Evolutionary conservation across 2,888 invertebrate genomes (phyloP).

Genomic region (Ophion obscuratus): DNA sequence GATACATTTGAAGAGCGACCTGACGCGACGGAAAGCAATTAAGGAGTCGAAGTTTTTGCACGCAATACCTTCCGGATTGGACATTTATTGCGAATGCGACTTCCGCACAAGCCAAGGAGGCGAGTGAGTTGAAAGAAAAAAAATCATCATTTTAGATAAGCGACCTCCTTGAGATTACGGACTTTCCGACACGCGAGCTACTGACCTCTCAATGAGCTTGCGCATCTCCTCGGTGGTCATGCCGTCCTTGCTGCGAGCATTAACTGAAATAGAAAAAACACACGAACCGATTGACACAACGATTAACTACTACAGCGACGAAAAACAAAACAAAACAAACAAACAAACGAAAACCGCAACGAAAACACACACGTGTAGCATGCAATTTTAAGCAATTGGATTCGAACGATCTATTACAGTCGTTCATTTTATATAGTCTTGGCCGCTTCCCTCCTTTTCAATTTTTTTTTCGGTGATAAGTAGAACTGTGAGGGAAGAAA

Average conservation of each 20-base stretch:
- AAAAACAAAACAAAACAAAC: conserved; percentile 60
- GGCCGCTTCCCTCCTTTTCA: not conserved
- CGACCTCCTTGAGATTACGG: conserved; percentile 56
- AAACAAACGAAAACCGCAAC: conserved; percentile 55
- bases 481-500: too few relatives aligned
- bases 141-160: conserved; percentile 36
- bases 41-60: conserved; percentile 36
- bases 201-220: conserved; percentile 98
- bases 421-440: conserved; percentile 25
- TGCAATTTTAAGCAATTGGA: conserved; percentile 55
- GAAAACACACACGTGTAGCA: conserved; percentile 53
- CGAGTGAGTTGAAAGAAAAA: conserved; percentile 30
- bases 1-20: conserved; percentile 44
- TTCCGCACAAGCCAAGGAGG: conserved; percentile 58
- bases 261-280: conserved; percentile 87
- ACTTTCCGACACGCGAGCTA: conserved; percentile 81
- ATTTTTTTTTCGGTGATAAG: not conserved
- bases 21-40: conserved; percentile 62
- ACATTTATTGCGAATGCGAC: conserved; percentile 38
- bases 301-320: conserved; percentile 82
- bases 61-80: conserved; percentile 15
- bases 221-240: conserved; percentile 98
- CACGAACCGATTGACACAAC: conserved; percentile 85
- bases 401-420: conserved; percentile 3
- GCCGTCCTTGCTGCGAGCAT: conserved; percentile 93